phyloP scores from a whole-genome alignment of 2,888 invertebrate species.

The Eupsilia transversa region DNA sequence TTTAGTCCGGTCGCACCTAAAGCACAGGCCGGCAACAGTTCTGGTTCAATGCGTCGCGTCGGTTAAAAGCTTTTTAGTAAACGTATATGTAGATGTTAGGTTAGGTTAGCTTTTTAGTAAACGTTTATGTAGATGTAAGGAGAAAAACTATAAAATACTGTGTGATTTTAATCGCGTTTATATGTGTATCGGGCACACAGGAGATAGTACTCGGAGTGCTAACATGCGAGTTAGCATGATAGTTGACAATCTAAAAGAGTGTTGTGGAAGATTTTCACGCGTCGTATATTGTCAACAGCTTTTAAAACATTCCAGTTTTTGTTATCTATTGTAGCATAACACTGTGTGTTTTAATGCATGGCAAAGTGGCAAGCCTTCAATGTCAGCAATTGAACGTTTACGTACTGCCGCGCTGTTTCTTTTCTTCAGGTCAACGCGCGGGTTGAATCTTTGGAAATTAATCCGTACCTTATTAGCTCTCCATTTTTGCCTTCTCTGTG shows the following conservation, averaged over 20 bases:
- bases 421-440: neutral
- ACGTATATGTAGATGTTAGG: neutral
- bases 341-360: neutral
- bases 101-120: constrained; percentile 38
- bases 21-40: constrained; percentile 14
- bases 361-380: neutral
- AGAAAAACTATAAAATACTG: constrained; percentile 5
- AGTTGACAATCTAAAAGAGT: neutral
- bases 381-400: neutral
- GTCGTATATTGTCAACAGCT: neutral
- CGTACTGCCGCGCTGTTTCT: neutral
- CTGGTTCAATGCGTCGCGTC: constrained; percentile 26
- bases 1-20: constrained; percentile 36
- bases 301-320: neutral
- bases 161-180: constrained; percentile 14
- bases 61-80: constrained; percentile 43
- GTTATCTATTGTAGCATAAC: neutral
- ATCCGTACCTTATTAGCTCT: neutral
- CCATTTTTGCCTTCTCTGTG: neutral
- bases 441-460: too few relatives aligned
- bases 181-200: neutral
- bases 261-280: neutral
- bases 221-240: neutral
- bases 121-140: neutral
- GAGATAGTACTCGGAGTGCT: constrained; percentile 1